These are phyloP conservation scores for Malthinus seriepunctatus DNA, from an alignment of 2,888 invertebrate genomes.

Conservation along the genomic window DNA sequence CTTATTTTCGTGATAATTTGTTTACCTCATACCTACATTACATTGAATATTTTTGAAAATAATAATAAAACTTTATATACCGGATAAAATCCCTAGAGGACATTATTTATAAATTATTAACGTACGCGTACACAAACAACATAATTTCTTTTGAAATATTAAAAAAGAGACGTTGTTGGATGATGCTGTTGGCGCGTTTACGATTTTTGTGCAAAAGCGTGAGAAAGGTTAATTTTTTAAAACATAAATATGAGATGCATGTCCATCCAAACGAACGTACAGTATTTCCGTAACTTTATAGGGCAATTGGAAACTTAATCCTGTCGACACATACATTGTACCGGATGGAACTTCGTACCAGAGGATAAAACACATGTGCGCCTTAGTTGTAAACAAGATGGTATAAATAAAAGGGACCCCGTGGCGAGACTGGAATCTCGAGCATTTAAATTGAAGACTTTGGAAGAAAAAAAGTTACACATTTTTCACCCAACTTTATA, in stretches of 20 bases:
- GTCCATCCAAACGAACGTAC: background rate
- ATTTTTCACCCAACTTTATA: slow-evolving; percentile 4
- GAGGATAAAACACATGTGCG: slow-evolving; percentile 26
- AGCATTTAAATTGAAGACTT: slow-evolving; percentile 22
- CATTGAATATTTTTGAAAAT: no score
- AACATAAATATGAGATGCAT: background rate
- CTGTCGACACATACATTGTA: slow-evolving; percentile 10
- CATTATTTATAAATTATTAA: no score
- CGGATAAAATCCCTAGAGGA: no score
- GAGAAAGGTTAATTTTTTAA: background rate
- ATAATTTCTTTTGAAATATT: no score
- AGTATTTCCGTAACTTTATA: slow-evolving; percentile 5
- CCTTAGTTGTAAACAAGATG: slow-evolving; percentile 21
- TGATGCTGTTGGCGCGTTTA: no score
- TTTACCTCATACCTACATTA: no score
- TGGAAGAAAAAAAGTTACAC: slow-evolving; percentile 1
- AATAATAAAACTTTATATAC: no score
- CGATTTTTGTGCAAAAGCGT: no score
- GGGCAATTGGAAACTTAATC: slow-evolving; percentile 7
- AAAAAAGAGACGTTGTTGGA: no score
- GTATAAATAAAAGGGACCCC: slow-evolving; percentile 27
- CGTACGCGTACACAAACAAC: no score
- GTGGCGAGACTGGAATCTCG: slow-evolving; percentile 20
- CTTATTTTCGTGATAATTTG: no score
- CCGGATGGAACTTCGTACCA: slow-evolving; percentile 18